A percentile compares a stretch with the other conserved stretches of the same genome.
Evolutionary conservation across 2,113 vertebrate genomes (phyloP).

Genomic region (Chinchilla lanigera): DNA sequence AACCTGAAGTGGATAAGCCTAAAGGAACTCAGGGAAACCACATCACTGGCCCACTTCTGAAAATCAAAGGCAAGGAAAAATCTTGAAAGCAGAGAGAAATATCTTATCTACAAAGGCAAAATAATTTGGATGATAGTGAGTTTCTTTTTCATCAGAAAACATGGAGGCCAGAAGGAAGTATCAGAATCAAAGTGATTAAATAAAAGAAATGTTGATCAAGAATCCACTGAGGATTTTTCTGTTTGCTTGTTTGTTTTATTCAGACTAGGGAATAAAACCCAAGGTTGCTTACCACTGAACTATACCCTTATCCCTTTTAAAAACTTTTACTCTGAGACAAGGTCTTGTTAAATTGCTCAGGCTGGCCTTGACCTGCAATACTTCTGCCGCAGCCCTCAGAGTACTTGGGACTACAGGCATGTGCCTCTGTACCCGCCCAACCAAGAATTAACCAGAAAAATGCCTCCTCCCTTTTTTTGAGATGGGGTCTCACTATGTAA

Average conservation of each 20-base stretch:
- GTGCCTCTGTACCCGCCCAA: background rate
- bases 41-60: background rate
- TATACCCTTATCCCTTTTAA: background rate
- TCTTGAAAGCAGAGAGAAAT: slow-evolving; percentile 5
- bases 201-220: background rate
- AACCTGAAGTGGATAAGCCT: background rate
- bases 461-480: background rate
- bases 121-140: background rate
- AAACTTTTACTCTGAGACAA: background rate
- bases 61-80: slow-evolving; percentile 31
- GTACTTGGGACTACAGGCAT: background rate
- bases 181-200: background rate
- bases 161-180: background rate
- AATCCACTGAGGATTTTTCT: background rate
- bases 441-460: background rate
- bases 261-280: background rate
- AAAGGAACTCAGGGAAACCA: background rate
- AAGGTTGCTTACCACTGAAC: background rate
- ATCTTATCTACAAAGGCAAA: background rate
- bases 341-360: background rate
- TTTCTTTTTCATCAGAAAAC: slow-evolving; percentile 19
- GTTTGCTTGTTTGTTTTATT: background rate
- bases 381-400: background rate
- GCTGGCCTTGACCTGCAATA: background rate
- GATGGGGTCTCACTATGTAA: background rate